Percentiles rank a stretch among this genome's conserved stretches.
phyloP scores from a whole-genome alignment of 2,888 invertebrate genomes.

The Microctonus brassicae region DNA sequence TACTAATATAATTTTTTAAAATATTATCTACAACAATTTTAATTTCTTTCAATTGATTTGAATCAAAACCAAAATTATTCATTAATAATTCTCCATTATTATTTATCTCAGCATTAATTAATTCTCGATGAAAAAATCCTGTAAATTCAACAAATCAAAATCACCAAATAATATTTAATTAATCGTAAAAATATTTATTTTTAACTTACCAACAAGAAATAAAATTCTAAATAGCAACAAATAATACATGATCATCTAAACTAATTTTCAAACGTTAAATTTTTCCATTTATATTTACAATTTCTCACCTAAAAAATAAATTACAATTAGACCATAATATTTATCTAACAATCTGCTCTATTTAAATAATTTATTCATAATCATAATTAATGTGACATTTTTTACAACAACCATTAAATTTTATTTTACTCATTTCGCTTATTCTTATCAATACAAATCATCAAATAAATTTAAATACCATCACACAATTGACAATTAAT shows the following conservation, averaged over 20 bases:
- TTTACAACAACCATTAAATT: background rate
- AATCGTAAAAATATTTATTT: background rate
- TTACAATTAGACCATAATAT: background rate
- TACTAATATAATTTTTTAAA: background rate
- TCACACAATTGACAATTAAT: background rate
- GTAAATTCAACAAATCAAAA: background rate
- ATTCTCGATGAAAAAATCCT: background rate
- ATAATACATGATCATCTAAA: constrained; percentile 37
- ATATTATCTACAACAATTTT: background rate
- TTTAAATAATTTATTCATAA: background rate
- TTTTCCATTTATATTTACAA: constrained; percentile 38
- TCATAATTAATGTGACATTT: background rate
- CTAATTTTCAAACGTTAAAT: constrained; percentile 29
- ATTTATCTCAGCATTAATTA: background rate
- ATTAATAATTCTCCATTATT: background rate
- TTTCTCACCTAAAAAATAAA: background rate
- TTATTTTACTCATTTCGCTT: no score
- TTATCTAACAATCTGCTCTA: background rate
- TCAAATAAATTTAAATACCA: background rate
- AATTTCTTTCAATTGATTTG: background rate
- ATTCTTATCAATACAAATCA: no score
- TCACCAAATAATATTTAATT: background rate
- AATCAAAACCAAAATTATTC: background rate
- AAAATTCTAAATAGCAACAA: constrained; percentile 32
- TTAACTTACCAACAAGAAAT: constrained; percentile 37